Conservation (phyloP, 1,140 invertebrate genomes). For the Pteromalus puparum region DNA sequence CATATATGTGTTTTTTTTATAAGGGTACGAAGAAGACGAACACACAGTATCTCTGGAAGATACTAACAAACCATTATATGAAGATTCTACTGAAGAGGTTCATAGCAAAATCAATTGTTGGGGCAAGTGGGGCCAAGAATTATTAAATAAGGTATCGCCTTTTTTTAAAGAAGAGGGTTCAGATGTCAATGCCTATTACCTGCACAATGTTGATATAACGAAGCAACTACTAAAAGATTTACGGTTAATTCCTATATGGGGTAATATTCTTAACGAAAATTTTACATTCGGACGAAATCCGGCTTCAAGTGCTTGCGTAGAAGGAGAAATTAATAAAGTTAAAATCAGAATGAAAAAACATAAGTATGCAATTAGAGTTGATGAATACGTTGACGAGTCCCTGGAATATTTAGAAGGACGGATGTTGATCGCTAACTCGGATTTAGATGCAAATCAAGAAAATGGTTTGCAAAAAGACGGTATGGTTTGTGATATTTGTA, state of each 20-base stretch:
- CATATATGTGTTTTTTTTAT: background rate
- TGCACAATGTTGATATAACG: background rate
- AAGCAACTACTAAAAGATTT: background rate
- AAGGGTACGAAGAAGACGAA: background rate
- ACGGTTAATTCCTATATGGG: background rate
- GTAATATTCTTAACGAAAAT: background rate
- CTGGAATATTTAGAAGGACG: background rate
- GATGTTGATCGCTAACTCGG: background rate
- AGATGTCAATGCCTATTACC: background rate
- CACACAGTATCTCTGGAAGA: too few relatives aligned
- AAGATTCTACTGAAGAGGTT: background rate
- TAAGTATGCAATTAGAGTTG: background rate
- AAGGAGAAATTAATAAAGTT: slow-evolving; percentile 5
- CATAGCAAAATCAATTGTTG: background rate
- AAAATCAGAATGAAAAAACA: background rate
- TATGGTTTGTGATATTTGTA: slow-evolving; percentile 11
- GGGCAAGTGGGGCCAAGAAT: background rate
- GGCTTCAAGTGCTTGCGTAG: background rate
- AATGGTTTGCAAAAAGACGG: background rate
- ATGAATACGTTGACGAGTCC: background rate
- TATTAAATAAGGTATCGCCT: background rate
- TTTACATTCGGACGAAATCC: background rate
- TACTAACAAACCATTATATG: background rate
- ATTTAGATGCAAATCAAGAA: background rate
- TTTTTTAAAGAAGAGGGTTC: slow-evolving; percentile 5